Evolutionary conservation across 2,113 vertebrate species (phyloP).

Genomic region (Steatornis caripensis): DNA sequence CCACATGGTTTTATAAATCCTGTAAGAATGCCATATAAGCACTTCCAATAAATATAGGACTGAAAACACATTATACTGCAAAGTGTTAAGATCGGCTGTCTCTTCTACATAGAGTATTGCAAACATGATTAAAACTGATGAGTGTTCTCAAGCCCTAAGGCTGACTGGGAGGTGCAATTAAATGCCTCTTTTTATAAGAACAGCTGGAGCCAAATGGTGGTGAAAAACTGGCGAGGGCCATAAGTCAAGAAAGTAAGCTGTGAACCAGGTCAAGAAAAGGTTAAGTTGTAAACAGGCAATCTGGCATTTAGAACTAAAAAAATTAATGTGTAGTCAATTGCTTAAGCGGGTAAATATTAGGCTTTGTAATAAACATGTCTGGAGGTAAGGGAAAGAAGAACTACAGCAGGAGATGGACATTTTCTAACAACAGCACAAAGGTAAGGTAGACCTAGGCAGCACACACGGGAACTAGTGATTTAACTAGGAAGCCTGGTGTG

Average conservation of each 20-base stretch:
- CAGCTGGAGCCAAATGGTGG: constrained; percentile 31
- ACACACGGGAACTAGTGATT: not conserved
- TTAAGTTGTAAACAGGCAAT: constrained; percentile 37
- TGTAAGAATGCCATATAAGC: not conserved
- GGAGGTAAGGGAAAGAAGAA: not conserved
- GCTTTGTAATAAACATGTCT: not conserved
- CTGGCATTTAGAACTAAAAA: not conserved
- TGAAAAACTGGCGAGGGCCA: not conserved
- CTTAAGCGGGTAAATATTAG: not conserved
- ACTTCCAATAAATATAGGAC: not conserved
- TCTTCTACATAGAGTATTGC: not conserved
- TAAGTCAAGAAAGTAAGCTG: constrained; percentile 35
- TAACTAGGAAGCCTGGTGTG: not conserved
- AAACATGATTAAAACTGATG: constrained; percentile 8
- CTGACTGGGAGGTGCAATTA: constrained; percentile 23
- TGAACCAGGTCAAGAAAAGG: constrained; percentile 34
- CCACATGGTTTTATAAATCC: not conserved
- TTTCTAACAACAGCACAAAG: not conserved
- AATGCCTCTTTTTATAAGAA: not conserved
- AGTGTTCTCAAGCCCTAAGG: not conserved
- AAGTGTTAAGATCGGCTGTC: not conserved
- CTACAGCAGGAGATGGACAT: not conserved
- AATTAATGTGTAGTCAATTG: not conserved
- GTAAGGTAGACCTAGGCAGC: not conserved
- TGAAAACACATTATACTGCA: not conserved